Percentiles rank a stretch among this genome's conserved stretches.
These are phyloP conservation scores for Eumeta japonica DNA, from an alignment of 1,140 invertebrate genomes.

Conservation along the genomic window DNA sequence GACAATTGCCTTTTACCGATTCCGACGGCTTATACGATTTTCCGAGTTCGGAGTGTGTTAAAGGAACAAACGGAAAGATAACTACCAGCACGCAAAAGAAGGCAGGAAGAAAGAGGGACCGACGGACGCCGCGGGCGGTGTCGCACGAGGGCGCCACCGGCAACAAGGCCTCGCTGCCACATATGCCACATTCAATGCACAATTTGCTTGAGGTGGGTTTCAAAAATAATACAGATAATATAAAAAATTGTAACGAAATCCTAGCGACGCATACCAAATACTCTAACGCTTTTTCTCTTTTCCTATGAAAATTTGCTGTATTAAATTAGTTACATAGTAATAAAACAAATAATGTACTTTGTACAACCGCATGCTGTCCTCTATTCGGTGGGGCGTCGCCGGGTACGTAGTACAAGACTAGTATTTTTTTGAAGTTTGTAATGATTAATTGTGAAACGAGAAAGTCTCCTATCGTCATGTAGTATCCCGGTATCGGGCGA, in stretches of 20 bases:
- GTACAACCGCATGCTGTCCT: neutral
- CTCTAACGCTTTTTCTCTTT: neutral
- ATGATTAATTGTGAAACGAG: too few species aligned
- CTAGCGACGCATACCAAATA: neutral
- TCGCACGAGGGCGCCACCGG: slow-evolving; percentile 42
- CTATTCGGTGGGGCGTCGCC: too few species aligned
- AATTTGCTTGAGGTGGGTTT: slow-evolving; percentile 50
- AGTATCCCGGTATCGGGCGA: too few species aligned
- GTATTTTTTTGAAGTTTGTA: too few species aligned
- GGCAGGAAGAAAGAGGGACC: slow-evolving; percentile 52
- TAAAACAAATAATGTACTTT: neutral
- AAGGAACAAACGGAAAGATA: slow-evolving; percentile 36
- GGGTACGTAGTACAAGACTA: too few species aligned
- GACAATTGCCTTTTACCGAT: slow-evolving; percentile 68
- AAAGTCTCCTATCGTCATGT: too few species aligned
- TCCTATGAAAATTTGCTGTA: neutral
- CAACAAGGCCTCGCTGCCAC: slow-evolving; percentile 54
- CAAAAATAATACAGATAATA: too few species aligned
- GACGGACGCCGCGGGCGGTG: slow-evolving; percentile 40
- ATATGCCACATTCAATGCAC: slow-evolving; percentile 54
- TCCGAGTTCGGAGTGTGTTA: slow-evolving; percentile 68
- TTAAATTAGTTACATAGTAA: neutral
- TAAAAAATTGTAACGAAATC: too few species aligned
- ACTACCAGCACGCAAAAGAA: slow-evolving; percentile 55
- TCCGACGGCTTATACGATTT: slow-evolving; percentile 76